These are phyloP conservation scores for Lytechinus variegatus DNA, from an alignment of 35 echinoderm and acorn worm genomes.

Conservation along the genomic window DNA sequence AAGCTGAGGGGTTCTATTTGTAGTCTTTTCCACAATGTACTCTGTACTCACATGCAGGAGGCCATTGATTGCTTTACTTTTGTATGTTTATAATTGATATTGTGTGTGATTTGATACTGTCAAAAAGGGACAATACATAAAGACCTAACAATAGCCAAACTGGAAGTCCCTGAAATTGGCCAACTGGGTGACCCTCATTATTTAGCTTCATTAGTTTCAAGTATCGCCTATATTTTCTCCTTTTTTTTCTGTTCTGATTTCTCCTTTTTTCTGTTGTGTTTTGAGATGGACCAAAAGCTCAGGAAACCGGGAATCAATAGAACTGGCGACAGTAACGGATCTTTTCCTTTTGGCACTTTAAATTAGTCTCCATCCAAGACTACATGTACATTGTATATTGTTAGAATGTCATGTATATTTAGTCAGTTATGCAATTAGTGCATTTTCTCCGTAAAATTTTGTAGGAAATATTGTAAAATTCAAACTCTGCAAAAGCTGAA, in stretches of 20 bases:
- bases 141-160: not conserved
- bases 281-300: not conserved
- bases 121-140: not conserved
- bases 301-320: slow-evolving; percentile 20
- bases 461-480: no score
- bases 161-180: not conserved
- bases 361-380: not conserved
- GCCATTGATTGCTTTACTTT: no score
- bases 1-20: no score
- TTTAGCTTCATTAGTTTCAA: not conserved
- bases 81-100: no score
- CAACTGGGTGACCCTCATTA: not conserved
- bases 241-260: not conserved
- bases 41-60: no score
- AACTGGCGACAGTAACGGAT: slow-evolving; percentile 41
- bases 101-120: not conserved
- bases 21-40: no score
- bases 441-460: no score
- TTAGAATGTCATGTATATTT: not conserved
- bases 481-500: no score
- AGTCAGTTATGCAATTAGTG: no score
- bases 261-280: not conserved
- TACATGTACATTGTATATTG: not conserved
- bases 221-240: not conserved
- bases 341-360: slow-evolving; percentile 22